A percentile compares a stretch with the other conserved stretches of the same genome.
phyloP scores from a whole-genome alignment of 2,888 invertebrate genomes.

The Cyrtodaria siliqua region DNA sequence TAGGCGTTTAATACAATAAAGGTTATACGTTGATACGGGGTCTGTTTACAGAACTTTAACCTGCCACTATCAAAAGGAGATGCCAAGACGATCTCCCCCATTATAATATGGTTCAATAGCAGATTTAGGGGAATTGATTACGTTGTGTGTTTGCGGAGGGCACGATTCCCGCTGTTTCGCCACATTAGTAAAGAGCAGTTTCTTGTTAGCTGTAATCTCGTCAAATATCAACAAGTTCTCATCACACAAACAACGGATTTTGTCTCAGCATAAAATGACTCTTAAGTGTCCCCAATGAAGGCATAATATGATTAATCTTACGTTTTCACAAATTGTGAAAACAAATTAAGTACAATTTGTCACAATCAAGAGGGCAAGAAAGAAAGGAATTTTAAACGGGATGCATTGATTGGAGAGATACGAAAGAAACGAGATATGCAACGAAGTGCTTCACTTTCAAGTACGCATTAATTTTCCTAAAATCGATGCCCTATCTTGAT shows the following conservation, averaged over 20 bases:
- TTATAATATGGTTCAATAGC: too few species aligned
- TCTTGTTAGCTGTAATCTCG: constrained; percentile 19
- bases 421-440: too few species aligned
- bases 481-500: too few species aligned
- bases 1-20: too few species aligned
- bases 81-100: too few species aligned
- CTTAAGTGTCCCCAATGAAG: constrained; percentile 3
- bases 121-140: not conserved
- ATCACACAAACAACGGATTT: constrained; percentile 22
- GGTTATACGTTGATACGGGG: too few species aligned
- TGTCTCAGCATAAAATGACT: constrained; percentile 5
- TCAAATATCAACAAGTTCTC: not conserved
- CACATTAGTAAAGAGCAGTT: constrained; percentile 10
- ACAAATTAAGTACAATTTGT: constrained; percentile 20
- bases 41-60: too few species aligned
- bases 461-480: too few species aligned
- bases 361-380: constrained; percentile 4
- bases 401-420: too few species aligned
- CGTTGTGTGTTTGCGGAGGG: constrained; percentile 16
- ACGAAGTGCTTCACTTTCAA: too few species aligned
- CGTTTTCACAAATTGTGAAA: constrained; percentile 20
- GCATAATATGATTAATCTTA: constrained; percentile 16
- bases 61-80: too few species aligned
- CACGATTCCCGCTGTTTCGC: constrained; percentile 9
- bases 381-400: too few species aligned